Evolutionary conservation across 2,797 vertebrate species (phyloP), one percentile per base, ranked within the genome.

Genomic region (Xiphophorus birchmanni): DNA sequence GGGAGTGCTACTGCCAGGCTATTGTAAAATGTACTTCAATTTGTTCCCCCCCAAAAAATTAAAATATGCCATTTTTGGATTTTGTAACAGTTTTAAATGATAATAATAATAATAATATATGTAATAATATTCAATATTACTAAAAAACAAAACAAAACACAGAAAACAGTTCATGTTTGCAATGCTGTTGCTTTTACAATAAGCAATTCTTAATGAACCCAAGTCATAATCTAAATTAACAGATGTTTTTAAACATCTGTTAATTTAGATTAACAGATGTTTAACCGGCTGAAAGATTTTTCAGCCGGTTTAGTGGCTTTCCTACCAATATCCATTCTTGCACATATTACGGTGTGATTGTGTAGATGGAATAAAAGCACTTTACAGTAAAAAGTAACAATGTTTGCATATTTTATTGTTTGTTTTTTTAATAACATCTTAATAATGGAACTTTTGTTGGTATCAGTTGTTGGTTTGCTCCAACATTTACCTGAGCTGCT

Each of bases 371-470:
- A 72, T 2, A 5, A 71, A 26, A 71, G 5, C 40, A n/a, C 42
- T 44, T 42, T 29, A 6, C 11, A n/a, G 12, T 45, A 29, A 45
- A n/a, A 44, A n/a, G 69, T 29, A 15, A 26, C 35, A 29, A 67
- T 40, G 6, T 67, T 67, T 40, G 3, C 11, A 37, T 37, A 37
- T 69, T 40, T 12, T 26, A 13, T 42, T 42, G 37, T 42, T 37
- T 9, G 2, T 23, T 54, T 83, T 76, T 74, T 0, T 47, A 76
- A 47, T 0, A 48, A 63, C 75, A 74, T 83, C 29, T n/a, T 71
- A 79, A 76, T 86, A 86, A 73, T 82, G 84, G 80, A 89, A 12
- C 5, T 74, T 82, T 5, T 26, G 4, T 69, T 32, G 1, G 35
- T 78, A 56, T 54, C 11, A 23, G 0, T 29, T 15, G 40, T 18